Evolutionary conservation across 1,140 invertebrate genomes (phyloP), one percentile per base, ranked within the genome.

Genomic region (Drosophila parabipectinata): DNA sequence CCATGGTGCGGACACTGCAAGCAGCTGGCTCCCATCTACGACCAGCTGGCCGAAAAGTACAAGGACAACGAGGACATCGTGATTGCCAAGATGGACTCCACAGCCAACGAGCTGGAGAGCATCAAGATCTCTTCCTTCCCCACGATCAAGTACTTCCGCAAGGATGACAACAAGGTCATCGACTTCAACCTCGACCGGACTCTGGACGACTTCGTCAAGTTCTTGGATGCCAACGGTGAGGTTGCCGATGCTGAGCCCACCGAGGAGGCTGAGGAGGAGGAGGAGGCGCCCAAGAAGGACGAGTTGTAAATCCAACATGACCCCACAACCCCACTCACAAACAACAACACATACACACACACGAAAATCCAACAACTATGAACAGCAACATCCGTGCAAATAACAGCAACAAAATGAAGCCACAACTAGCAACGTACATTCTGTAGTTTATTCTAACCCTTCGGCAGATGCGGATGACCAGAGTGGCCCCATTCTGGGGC

Each of bases 1-100:
- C 98, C 98, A 63, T 99, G 98, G 98, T 97, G 97, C 92, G 96
- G 97, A 66, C 98, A 99, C 92, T 99, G 98, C 94, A 99, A 99
- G 92, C 97, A 99, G 92, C 93, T 99, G 76, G 97, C 94, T 72
- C 99, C 99, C 26, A 99, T 99, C 92, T 99, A 98, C 93, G 98
- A 99, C 73, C 94, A 94, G 90, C 90, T 94, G 60, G 94, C 92
- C 30, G 93, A 94, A 80, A 97, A 98, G 92, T 99, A 95, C 93
- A 96, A 96, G 91, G 96, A 97, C 77, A 95, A 95, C 77, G 94
- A 96, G 41, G 95, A 95, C 67, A 94, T 99, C 73, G 94, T 99
- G 10, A 97, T 99, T 91, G 98, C 98, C 73, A 99, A 99, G 93
- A 99, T 99, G 94, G 99, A 99, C 93, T 95, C 98, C 51, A 99